These are phyloP conservation scores for Drosophila saltans DNA, from an alignment of 1,140 invertebrate genomes.

Conservation along the genomic window DNA sequence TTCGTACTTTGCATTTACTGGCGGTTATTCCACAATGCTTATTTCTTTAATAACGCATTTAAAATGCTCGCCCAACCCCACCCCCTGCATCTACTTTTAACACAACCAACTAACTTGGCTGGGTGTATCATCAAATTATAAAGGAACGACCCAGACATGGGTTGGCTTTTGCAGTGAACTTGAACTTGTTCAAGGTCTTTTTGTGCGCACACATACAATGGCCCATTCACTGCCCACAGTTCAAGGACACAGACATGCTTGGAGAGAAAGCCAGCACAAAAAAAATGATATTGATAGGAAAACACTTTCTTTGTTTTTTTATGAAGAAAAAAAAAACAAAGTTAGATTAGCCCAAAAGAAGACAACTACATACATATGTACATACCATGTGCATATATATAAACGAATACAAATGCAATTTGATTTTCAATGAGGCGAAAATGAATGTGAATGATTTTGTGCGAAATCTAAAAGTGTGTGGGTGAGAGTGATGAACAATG, in stretches of 20 bases:
- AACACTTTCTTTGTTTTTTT: constrained; percentile 65
- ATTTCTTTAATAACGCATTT: constrained; percentile 32
- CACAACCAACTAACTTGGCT: background rate
- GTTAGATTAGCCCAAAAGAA: constrained; percentile 42
- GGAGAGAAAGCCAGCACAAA: constrained; percentile 20
- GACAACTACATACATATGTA: background rate
- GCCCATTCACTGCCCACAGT: constrained; percentile 29
- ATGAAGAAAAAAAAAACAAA: constrained; percentile 29
- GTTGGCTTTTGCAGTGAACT: constrained; percentile 53
- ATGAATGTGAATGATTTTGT: constrained; percentile 22
- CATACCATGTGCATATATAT: background rate
- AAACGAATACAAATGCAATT: constrained; percentile 40
- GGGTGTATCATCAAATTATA: background rate
- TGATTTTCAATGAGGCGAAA: constrained; percentile 37
- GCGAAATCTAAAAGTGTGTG: constrained; percentile 6
- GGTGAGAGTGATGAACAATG: constrained; percentile 16
- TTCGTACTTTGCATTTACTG: no score
- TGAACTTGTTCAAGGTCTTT: constrained; percentile 76
- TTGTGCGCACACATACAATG: constrained; percentile 18
- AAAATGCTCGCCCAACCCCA: constrained; percentile 23
- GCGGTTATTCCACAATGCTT: no score
- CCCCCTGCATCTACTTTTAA: background rate
- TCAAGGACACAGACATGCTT: constrained; percentile 46
- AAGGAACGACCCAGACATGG: constrained; percentile 60
- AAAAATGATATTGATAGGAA: constrained; percentile 33